A percentile compares a stretch with the other conserved stretches of the same genome.
Evolutionary conservation across 2,797 vertebrate genomes (phyloP).

Genomic region (Cryptoprocta ferox): DNA sequence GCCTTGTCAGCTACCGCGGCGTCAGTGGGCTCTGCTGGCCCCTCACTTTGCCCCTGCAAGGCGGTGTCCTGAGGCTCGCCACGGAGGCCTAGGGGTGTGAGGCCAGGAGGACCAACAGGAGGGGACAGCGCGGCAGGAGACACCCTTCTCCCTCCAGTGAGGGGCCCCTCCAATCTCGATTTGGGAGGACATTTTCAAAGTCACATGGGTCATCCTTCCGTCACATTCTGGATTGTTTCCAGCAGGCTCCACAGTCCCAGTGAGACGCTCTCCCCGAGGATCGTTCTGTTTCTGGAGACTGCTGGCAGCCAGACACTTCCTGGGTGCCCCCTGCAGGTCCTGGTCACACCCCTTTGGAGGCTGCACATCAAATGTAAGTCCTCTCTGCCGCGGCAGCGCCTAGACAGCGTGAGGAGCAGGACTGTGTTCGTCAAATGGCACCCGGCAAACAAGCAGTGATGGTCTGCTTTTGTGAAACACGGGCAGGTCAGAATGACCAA

Average conservation of each 20-base stretch:
- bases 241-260: accelerated
- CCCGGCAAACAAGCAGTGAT: no score
- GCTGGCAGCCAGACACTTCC: background rate
- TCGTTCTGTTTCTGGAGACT: background rate
- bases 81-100: background rate
- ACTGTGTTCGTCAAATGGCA: no score
- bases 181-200: background rate
- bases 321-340: accelerated
- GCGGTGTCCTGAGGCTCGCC: background rate
- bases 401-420: no score
- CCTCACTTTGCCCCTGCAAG: background rate
- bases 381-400: no score
- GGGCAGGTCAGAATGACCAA: accelerated
- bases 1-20: background rate
- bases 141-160: background rate
- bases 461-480: no score
- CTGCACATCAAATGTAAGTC: no score
- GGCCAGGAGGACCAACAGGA: background rate
- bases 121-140: accelerated
- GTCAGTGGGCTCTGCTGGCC: background rate
- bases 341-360: background rate
- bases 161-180: accelerated
- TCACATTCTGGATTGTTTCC: no score
- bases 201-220: background rate
- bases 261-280: background rate